A percentile compares a stretch with the other conserved stretches of the same genome.
Conservation (phyloP, 2,113 vertebrate species). For the Varanus komodoensis region DNA sequence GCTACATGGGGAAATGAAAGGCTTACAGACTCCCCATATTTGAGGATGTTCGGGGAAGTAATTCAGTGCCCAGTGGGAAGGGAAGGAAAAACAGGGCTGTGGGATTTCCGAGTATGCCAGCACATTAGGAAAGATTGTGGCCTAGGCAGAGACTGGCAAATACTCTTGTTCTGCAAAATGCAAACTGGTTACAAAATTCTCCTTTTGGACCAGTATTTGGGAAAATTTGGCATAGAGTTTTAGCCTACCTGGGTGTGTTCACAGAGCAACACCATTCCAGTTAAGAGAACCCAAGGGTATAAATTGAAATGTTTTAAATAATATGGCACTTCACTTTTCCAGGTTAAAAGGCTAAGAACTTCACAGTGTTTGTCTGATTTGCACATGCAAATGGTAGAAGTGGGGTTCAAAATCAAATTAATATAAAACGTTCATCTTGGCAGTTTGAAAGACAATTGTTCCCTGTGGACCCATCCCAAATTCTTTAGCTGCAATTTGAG, state of each 20-base stretch:
- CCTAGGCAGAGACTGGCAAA: neutral
- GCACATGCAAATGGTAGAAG: neutral
- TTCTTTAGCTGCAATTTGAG: neutral
- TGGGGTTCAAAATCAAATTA: slow-evolving; percentile 4
- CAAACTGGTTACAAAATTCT: neutral
- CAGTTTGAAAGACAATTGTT: neutral
- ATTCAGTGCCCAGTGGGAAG: neutral
- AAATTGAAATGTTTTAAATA: neutral
- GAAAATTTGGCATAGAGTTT: neutral
- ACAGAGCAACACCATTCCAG: neutral
- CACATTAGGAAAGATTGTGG: neutral
- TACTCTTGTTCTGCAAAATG: neutral
- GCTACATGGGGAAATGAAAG: no score
- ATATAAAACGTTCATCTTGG: neutral
- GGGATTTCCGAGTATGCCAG: neutral
- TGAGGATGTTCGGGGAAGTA: neutral
- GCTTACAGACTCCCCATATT: neutral
- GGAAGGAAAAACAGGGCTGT: neutral
- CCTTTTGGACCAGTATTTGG: neutral
- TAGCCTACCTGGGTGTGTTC: no score
- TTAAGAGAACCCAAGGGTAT: slow-evolving; percentile 3
- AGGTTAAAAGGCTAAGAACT: neutral
- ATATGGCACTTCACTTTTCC: neutral
- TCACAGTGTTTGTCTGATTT: slow-evolving; percentile 18
- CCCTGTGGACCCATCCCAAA: neutral